Evolutionary conservation across 1,140 invertebrate genomes (phyloP).

Genomic region (Leptonema lineaticorne): DNA sequence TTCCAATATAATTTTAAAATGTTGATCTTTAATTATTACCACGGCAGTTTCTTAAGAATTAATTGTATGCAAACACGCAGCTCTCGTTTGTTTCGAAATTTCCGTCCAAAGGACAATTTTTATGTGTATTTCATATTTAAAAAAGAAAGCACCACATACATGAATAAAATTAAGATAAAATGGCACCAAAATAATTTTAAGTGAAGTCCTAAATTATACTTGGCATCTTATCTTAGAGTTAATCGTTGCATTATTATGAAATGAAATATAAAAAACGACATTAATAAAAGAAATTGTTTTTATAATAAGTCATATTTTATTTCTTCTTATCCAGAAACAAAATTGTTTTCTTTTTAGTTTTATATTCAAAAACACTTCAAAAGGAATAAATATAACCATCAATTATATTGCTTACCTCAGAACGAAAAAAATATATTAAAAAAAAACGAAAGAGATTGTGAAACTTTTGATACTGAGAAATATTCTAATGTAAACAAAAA

Average conservation of each 20-base stretch:
- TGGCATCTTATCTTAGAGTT: constrained; percentile 36
- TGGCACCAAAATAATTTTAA: constrained; percentile 31
- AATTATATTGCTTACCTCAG: no score
- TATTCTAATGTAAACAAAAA: no score
- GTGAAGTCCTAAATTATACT: constrained; percentile 34
- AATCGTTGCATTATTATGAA: constrained; percentile 33
- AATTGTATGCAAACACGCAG: no score
- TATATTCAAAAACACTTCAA: not conserved
- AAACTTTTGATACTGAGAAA: no score
- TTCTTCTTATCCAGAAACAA: not conserved
- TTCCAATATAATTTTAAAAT: not conserved
- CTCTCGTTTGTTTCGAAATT: not conserved
- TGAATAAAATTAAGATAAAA: constrained; percentile 13
- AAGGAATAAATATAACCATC: not conserved
- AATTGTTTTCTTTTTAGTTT: not conserved
- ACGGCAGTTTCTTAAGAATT: no score
- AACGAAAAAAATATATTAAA: no score
- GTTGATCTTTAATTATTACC: no score
- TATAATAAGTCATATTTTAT: constrained; percentile 12
- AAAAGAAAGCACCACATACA: not conserved
- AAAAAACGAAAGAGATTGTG: no score
- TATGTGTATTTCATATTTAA: not conserved
- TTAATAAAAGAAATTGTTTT: constrained; percentile 36
- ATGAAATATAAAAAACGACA: constrained; percentile 38
- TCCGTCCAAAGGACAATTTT: constrained; percentile 16